Evolutionary conservation across 2,113 vertebrate species (phyloP).

Genomic region (Artemisiospiza belli): DNA sequence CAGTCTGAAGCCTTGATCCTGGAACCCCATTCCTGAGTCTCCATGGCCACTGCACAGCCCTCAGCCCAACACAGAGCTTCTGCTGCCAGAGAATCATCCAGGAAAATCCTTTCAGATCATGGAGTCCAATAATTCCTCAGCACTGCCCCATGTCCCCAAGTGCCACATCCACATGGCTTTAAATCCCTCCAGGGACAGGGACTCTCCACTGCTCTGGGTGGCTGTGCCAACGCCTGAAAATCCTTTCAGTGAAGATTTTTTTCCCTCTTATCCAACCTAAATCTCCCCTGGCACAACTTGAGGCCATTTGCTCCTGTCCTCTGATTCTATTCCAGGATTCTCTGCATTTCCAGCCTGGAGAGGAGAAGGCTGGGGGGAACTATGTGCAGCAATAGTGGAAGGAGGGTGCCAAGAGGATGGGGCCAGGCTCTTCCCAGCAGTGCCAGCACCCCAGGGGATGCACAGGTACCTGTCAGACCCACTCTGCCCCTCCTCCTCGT

Average conservation of each 20-base stretch:
- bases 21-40: background rate
- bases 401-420: background rate
- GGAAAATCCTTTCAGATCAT: background rate
- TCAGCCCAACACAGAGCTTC: background rate
- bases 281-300: background rate
- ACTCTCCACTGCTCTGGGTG: background rate
- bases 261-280: background rate
- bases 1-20: fast-evolving
- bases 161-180: background rate
- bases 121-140: background rate
- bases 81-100: too few species aligned
- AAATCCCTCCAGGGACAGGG: background rate
- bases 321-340: background rate
- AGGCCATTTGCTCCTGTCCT: background rate
- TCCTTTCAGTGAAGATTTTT: background rate
- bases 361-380: background rate
- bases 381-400: background rate
- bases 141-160: background rate
- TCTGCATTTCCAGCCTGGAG: background rate
- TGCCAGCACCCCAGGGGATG: background rate
- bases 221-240: background rate
- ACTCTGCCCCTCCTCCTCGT: fast-evolving
- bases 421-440: background rate
- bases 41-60: fast-evolving
- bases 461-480: background rate